Evolutionary conservation across 2,113 vertebrate genomes (phyloP).

Genomic region (Prochilodus magdalenae): DNA sequence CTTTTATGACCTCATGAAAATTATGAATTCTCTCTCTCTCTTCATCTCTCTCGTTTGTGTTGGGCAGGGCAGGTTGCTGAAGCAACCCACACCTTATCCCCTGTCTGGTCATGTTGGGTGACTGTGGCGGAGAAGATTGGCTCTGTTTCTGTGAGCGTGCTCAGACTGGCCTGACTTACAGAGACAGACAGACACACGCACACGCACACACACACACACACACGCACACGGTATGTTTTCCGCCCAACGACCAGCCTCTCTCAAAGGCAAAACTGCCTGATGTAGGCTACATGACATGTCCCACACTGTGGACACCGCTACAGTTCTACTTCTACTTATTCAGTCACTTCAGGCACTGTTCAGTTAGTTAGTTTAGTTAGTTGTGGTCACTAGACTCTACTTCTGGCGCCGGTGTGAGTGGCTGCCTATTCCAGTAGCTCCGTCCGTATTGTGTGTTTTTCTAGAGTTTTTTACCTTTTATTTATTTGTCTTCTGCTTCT

Average conservation of each 20-base stretch:
- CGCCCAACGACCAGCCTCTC: not conserved
- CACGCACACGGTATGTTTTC: not conserved
- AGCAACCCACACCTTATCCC: constrained; percentile 67
- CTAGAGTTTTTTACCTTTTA: too few relatives aligned
- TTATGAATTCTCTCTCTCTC: not conserved
- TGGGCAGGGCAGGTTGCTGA: constrained; percentile 59
- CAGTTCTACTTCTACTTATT: not conserved
- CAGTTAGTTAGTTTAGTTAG: too few relatives aligned
- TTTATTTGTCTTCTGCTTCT: too few relatives aligned
- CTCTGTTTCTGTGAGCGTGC: constrained; percentile 58
- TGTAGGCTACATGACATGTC: not conserved
- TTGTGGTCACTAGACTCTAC: too few relatives aligned
- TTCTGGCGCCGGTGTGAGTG: too few relatives aligned
- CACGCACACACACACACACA: constrained; percentile 5
- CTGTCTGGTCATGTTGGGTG: constrained; percentile 71
- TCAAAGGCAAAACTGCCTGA: not conserved
- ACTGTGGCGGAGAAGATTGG: constrained; percentile 25
- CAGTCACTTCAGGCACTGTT: too few relatives aligned
- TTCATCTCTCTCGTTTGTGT: constrained; percentile 64
- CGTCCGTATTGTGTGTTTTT: too few relatives aligned
- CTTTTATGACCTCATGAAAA: too few relatives aligned
- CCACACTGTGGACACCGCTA: not conserved
- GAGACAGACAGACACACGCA: not conserved
- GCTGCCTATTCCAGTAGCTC: too few relatives aligned
- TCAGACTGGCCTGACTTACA: constrained; percentile 61